A percentile compares a stretch with the other conserved stretches of the same genome.
These are phyloP conservation scores for Campaea margaritaria DNA, from an alignment of 2,888 invertebrate species.

Conservation along the genomic window DNA sequence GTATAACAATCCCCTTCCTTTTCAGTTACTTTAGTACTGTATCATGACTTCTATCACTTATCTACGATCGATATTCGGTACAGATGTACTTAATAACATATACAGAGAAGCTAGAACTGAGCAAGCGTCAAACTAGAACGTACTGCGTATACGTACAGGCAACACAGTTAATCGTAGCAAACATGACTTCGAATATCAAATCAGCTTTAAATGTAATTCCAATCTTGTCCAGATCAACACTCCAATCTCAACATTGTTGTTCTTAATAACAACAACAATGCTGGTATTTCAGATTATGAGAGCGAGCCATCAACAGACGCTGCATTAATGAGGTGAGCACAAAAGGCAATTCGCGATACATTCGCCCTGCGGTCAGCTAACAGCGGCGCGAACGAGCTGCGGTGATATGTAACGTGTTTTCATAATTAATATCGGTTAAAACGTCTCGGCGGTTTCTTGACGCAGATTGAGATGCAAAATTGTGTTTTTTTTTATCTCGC, in stretches of 20 bases:
- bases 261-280: constrained; percentile 20
- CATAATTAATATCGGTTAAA: constrained; percentile 44
- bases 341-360: constrained; percentile 40
- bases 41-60: no score
- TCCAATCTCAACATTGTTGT: constrained; percentile 30
- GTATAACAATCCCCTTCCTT: no score
- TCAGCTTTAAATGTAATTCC: no score
- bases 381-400: constrained; percentile 23
- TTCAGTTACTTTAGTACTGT: no score
- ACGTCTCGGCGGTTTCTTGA: constrained; percentile 23
- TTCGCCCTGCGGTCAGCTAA: constrained; percentile 39
- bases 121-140: not conserved
- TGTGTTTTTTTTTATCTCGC: not conserved
- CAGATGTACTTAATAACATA: not conserved
- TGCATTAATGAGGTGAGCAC: constrained; percentile 37
- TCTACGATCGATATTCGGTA: not conserved
- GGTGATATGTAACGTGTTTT: constrained; percentile 39
- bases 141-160: no score
- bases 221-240: not conserved
- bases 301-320: constrained; percentile 33
- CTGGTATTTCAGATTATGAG: constrained; percentile 13
- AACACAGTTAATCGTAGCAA: no score
- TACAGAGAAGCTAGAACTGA: not conserved
- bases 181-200: no score
- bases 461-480: constrained; percentile 15